These are phyloP conservation scores for Aegithalos caudatus DNA, from an alignment of 2,113 vertebrate species.

Conservation along the genomic window DNA sequence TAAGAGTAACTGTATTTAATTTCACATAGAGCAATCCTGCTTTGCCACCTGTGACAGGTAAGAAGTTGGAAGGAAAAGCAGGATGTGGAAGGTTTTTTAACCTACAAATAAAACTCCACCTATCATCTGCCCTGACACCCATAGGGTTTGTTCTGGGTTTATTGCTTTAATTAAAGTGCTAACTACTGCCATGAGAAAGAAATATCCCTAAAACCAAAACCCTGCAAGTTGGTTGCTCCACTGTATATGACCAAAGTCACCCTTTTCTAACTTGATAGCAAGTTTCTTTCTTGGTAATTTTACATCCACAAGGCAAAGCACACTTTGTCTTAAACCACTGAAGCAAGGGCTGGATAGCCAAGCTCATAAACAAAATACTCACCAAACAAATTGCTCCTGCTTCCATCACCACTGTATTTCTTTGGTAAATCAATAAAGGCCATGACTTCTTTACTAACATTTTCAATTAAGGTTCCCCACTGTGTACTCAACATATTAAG, in stretches of 20 bases:
- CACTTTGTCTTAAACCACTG: neutral
- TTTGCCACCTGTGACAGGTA: constrained; percentile 1
- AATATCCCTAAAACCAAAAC: neutral
- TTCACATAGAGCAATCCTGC: neutral
- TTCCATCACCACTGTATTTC: neutral
- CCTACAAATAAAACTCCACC: neutral
- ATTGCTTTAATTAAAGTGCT: neutral
- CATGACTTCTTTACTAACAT: constrained; percentile 26
- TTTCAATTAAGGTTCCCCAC: constrained; percentile 41
- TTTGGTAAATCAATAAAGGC: constrained; percentile 27
- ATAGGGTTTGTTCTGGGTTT: neutral
- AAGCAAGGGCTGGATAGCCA: neutral
- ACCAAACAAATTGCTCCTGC: neutral
- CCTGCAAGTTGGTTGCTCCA: neutral
- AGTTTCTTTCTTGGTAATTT: neutral
- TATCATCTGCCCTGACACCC: neutral
- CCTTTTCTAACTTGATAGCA: neutral
- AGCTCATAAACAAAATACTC: neutral
- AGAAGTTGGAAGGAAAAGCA: neutral
- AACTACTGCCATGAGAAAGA: neutral
- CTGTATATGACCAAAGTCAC: neutral
- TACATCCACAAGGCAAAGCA: neutral
- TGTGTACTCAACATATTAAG: constrained; percentile 39
- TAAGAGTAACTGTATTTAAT: neutral
- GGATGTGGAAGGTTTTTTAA: neutral